Percentiles rank a stretch among this genome's conserved stretches.
phyloP scores from a whole-genome alignment of 2,888 invertebrate species.

The Phyto melanocephala region DNA sequence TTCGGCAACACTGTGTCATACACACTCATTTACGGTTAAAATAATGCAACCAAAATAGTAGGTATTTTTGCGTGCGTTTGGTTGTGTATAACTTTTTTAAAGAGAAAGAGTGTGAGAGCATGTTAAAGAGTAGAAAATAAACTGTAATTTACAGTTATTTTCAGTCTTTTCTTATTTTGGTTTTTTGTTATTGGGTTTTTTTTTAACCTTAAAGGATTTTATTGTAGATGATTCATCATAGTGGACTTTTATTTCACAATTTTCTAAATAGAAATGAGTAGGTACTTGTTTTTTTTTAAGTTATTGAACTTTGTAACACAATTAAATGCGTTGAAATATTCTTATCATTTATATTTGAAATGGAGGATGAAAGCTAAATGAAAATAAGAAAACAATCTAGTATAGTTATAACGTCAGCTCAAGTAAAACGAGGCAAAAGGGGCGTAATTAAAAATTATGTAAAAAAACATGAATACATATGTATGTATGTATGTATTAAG shows the following conservation, averaged over 20 bases:
- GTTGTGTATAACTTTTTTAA: no score
- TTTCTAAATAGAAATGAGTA: no score
- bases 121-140: background rate
- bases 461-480: no score
- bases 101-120: background rate
- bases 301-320: slow-evolving; percentile 22
- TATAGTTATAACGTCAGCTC: no score
- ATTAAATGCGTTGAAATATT: background rate
- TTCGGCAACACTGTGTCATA: no score
- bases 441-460: no score
- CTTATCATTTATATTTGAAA: slow-evolving; percentile 30
- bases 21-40: background rate
- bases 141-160: background rate
- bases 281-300: background rate
- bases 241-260: background rate
- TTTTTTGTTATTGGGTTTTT: no score
- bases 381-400: no score
- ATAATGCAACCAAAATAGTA: background rate
- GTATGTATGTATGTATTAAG: no score
- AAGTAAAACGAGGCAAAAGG: no score
- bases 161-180: no score
- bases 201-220: no score
- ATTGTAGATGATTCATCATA: background rate
- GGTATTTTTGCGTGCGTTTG: background rate
- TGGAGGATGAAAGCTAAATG: background rate